Evolutionary conservation across 1,140 invertebrate species (phyloP).

Genomic region (Parasteatoda tepidariorum): DNA sequence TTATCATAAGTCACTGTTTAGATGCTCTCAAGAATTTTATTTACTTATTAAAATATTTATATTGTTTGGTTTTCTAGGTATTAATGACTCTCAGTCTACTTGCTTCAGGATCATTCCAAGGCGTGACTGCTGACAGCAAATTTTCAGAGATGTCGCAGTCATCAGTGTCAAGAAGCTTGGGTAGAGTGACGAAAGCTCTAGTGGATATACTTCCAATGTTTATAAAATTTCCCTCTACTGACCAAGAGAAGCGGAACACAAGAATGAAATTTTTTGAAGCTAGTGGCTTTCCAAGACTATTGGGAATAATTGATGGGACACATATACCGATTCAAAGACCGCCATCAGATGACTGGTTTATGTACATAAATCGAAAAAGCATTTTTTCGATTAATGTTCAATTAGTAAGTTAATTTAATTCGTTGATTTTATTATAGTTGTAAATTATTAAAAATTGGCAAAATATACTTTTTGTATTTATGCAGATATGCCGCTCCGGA

Average conservation of each 20-base stretch:
- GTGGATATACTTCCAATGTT: background rate
- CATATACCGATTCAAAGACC: background rate
- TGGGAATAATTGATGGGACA: background rate
- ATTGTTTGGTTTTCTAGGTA: background rate
- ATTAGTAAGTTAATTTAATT: constrained; percentile 1
- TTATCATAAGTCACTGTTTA: too few species aligned
- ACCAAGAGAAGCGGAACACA: background rate
- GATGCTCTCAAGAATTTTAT: too few species aligned
- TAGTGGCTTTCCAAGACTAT: background rate
- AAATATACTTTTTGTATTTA: too few species aligned
- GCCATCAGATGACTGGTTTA: background rate
- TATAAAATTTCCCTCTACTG: background rate
- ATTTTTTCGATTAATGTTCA: background rate
- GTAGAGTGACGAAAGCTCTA: background rate
- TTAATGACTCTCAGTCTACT: background rate
- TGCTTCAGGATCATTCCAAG: background rate
- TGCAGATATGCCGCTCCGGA: too few species aligned
- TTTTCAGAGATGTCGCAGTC: background rate
- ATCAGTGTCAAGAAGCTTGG: background rate
- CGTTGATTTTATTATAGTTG: too few species aligned
- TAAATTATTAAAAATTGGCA: too few species aligned
- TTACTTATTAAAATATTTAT: too few species aligned
- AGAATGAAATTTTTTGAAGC: background rate
- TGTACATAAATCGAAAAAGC: background rate
- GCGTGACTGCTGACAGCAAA: background rate